Evolutionary conservation across 2,888 invertebrate genomes (phyloP).

Genomic region (Scaptomyza cyrtandrae): DNA sequence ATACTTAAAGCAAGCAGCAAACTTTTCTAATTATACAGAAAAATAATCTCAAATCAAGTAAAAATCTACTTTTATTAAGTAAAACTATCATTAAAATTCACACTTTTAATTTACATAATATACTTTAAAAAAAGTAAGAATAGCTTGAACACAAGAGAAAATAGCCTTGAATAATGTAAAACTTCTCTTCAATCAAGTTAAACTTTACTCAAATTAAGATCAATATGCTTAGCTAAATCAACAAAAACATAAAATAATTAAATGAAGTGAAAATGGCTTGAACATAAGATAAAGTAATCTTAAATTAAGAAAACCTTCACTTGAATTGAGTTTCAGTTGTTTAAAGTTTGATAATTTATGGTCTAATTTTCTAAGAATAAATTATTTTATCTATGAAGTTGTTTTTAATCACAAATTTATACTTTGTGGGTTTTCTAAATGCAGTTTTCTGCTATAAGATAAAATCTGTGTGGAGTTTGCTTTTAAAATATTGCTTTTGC

Average conservation of each 20-base stretch:
- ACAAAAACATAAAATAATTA: not conserved
- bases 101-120: too few relatives aligned
- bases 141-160: not conserved
- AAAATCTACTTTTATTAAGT: not conserved
- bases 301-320: not conserved
- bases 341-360: too few relatives aligned
- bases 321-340: too few relatives aligned
- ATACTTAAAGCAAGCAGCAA: too few relatives aligned
- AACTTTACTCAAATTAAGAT: not conserved
- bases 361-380: too few relatives aligned
- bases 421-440: not conserved
- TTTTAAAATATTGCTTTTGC: conserved; percentile 18
- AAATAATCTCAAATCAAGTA: not conserved
- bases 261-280: not conserved
- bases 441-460: not conserved
- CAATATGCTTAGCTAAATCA: not conserved
- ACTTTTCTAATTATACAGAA: too few relatives aligned
- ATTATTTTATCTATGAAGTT: too few relatives aligned
- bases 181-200: not conserved
- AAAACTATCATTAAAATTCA: not conserved
- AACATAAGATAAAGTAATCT: not conserved
- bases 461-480: not conserved
- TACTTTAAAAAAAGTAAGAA: too few relatives aligned
- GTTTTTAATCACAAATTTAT: not conserved
- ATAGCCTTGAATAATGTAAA: too few relatives aligned